Evolutionary conservation across 2,113 vertebrate genomes (phyloP).

Genomic region (Garra rufa): DNA sequence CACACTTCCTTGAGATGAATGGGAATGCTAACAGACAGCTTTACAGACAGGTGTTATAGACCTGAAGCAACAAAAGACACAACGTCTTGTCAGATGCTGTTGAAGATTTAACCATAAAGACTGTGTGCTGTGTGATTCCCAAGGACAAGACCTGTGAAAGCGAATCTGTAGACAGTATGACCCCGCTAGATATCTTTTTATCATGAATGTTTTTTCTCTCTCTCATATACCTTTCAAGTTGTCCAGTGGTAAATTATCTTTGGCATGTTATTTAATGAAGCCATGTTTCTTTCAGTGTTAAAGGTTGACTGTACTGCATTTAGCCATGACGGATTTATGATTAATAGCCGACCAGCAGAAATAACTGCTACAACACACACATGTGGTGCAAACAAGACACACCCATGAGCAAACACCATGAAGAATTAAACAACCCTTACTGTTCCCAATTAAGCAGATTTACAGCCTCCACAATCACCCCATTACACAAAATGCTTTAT

Average conservation of each 20-base stretch:
- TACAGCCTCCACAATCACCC: slow-evolving; percentile 21
- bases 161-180: too few relatives aligned
- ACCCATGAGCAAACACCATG: slow-evolving; percentile 11
- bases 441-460: slow-evolving; percentile 19
- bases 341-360: not conserved
- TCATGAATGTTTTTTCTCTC: not conserved
- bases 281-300: not conserved
- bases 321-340: slow-evolving; percentile 3
- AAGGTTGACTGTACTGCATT: not conserved
- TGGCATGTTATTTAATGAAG: not conserved
- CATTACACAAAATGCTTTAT: slow-evolving; percentile 34
- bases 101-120: not conserved
- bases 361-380: not conserved
- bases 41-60: not conserved
- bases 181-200: not conserved
- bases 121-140: not conserved
- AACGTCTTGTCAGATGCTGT: not conserved
- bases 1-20: not conserved
- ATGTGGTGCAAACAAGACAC: not conserved
- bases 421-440: slow-evolving; percentile 25
- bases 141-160: not conserved
- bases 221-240: not conserved
- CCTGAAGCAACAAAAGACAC: not conserved
- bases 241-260: not conserved
- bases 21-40: not conserved